A percentile compares a stretch with the other conserved stretches of the same genome.
Conservation (phyloP, 1,140 invertebrate genomes). For the Ptiloglossa arizonensis region DNA sequence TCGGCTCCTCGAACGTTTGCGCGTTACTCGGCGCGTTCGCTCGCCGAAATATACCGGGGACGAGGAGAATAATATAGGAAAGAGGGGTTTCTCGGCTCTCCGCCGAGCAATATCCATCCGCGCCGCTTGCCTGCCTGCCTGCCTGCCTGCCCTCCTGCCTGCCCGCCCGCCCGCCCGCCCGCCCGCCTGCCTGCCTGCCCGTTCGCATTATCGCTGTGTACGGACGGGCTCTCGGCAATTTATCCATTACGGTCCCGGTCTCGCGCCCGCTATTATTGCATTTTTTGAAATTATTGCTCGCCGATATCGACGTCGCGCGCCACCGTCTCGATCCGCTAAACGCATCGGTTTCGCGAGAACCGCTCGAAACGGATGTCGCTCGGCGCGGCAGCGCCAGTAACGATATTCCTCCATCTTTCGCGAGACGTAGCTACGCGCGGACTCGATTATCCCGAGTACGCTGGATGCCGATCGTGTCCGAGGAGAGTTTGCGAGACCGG, state of each 20-base stretch:
- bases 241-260: slow-evolving; percentile 80
- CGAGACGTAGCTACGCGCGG: slow-evolving; percentile 9
- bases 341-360: not conserved
- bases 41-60: slow-evolving; percentile 72
- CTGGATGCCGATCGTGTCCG: slow-evolving; percentile 16
- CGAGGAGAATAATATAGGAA: slow-evolving; percentile 79
- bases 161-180: slow-evolving; percentile 77
- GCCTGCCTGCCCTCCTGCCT: slow-evolving; percentile 71
- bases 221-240: slow-evolving; percentile 79
- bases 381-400: not conserved
- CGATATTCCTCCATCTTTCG: slow-evolving; percentile 16
- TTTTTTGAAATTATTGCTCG: slow-evolving; percentile 76
- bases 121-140: slow-evolving; percentile 76
- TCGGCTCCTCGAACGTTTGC: slow-evolving; percentile 59
- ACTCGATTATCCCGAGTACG: slow-evolving; percentile 37
- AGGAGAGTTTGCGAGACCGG: slow-evolving; percentile 17
- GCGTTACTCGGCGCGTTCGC: slow-evolving; percentile 65
- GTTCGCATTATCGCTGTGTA: slow-evolving; percentile 79
- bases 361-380: no score
- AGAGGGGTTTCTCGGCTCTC: slow-evolving; percentile 73
- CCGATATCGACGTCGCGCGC: slow-evolving; percentile 36
- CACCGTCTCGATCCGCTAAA: slow-evolving; percentile 31
- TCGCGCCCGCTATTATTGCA: slow-evolving; percentile 79
- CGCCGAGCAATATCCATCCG: slow-evolving; percentile 81
- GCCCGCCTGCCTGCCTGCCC: slow-evolving; percentile 69